Percentiles rank a stretch among this genome's conserved stretches.
These are phyloP conservation scores for Metacarcinus magister DNA, from an alignment of 2,888 invertebrate genomes.

Conservation along the genomic window DNA sequence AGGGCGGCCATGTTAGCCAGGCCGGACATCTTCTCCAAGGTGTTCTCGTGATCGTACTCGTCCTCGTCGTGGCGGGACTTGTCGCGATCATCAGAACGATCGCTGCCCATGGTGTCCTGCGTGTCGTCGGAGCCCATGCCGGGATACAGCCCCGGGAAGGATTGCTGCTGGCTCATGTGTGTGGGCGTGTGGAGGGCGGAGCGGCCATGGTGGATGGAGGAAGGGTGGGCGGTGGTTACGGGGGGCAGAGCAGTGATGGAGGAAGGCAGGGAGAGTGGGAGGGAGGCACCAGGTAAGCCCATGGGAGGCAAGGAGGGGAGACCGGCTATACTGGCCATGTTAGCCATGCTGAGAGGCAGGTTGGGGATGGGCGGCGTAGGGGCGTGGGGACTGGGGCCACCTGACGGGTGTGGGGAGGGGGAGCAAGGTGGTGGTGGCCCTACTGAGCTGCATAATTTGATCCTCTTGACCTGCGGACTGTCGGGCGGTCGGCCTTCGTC, in stretches of 20 bases:
- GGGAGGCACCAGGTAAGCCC: constrained; percentile 76
- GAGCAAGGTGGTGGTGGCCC: constrained; percentile 71
- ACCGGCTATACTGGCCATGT: constrained; percentile 75
- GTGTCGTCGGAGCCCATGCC: constrained; percentile 79
- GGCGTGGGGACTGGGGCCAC: constrained; percentile 78
- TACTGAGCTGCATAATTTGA: constrained; percentile 68
- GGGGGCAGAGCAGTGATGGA: constrained; percentile 81
- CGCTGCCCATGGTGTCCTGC: constrained; percentile 81
- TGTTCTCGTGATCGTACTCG: constrained; percentile 78
- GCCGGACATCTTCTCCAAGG: constrained; percentile 82
- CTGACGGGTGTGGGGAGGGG: constrained; percentile 69
- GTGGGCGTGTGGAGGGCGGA: constrained; percentile 77
- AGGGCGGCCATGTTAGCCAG: constrained; percentile 82
- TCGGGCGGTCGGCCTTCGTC: constrained; percentile 76
- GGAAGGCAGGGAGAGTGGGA: constrained; percentile 81
- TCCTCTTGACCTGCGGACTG: constrained; percentile 76
- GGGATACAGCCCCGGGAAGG: constrained; percentile 79
- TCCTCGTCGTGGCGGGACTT: constrained; percentile 79
- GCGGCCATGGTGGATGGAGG: constrained; percentile 78
- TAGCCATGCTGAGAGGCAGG: constrained; percentile 78
- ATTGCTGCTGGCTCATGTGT: constrained; percentile 73
- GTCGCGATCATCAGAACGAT: constrained; percentile 81
- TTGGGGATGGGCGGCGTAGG: constrained; percentile 80
- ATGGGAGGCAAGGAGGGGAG: constrained; percentile 79
- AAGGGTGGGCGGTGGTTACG: constrained; percentile 77